Evolutionary conservation across 2,888 invertebrate genomes (phyloP), one percentile per base, ranked within the genome.

Genomic region (Leptarthrus brevirostris): DNA sequence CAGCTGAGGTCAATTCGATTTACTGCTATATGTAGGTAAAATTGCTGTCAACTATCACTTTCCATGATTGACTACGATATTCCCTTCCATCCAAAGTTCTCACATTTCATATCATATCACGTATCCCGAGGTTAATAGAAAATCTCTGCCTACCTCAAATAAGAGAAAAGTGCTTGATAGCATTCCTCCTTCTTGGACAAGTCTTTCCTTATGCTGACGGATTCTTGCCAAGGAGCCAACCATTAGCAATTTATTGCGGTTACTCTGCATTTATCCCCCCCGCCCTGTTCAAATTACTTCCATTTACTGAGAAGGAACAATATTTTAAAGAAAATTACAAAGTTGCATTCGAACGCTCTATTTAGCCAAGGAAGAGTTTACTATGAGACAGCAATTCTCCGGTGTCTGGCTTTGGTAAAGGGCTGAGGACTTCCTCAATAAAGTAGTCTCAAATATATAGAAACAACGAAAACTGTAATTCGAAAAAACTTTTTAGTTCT

Each of bases 1-100:
- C 64, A 64, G 64, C 44, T 14, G 64, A 26, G 64, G 64, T 64
- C 64, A 64, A 64, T 47, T 64, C 64, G 64, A 64, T 64, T 64
- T 64, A 47, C 47, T 14, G 44, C 24, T 24, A n/a, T 64, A 64
- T 64, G 64, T 64, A n/a, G 47, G 64, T 26, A 64, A 64, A 44
- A 14, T 47, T 20, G 64, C 64, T 64, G 64, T 64, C 64, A 64
- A 64, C 64, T 20, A 64, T 64, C 64, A 64, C 47, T 64, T 44
- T 44, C 44, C 44, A 36, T 64, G 64, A 64, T 64, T 64, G 44
- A 64, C 64, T 64, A 26, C 24, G 18, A 64, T 64, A 44, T 64
- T 44, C 47, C 64, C 47, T 34, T 40, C 47, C 26, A 64, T 64
- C 47, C 24, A 44, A 44, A 44, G 44, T 44, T 24, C 64, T 64